Base-by-base conservation (phyloP, 2,113 vertebrate genomes). In the Piaya cayana region DNA sequence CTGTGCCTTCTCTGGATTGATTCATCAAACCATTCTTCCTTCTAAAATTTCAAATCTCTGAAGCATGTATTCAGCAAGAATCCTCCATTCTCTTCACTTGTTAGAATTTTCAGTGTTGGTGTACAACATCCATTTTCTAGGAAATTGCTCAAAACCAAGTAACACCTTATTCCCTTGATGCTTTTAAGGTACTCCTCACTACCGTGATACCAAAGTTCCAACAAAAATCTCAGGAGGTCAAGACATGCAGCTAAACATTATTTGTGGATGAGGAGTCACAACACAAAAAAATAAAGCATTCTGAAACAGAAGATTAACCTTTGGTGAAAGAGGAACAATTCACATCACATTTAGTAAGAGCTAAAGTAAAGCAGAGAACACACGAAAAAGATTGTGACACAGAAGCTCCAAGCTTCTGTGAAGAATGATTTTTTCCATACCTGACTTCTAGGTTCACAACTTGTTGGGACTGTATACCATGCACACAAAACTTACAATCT, bases 401-500 rank as follows among this genome's bases (percentile, higher is more conserved):
- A 43, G n/a, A 59, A 91, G 27, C n/a, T 85, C 45, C 36, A 71
- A 45, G 6, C 19, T 50, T 12, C 6, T 47, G 12, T 34, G n/a
- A 71, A 47, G 75, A 39, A 58, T 15, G 5, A 43, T 15, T 72
- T 50, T 55, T 56, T 32, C 25, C 49, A 52, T 72, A 5, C n/a
- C 15, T 67, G 17, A 53, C 21, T 49, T 60, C 7, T 43, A 72
- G 30, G 45, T 29, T 67, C 47, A n/a, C 39, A 36, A 11, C 5
- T 29, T 1, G 2, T 12, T 78, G 26, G 30, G 18, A 65, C 36
- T 36, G 39, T 19, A 29, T 6, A 30, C 37, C 11, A 21, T 8
- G 18, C 29, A 65, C 0, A 1, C 2, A 2, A 62, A 53, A 14
- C 21, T 12, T 22, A 16, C 20, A 21, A 60, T 20, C n/a, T 16